These are phyloP conservation scores for Eilema caniola DNA, from an alignment of 2,888 invertebrate genomes.

Conservation along the genomic window DNA sequence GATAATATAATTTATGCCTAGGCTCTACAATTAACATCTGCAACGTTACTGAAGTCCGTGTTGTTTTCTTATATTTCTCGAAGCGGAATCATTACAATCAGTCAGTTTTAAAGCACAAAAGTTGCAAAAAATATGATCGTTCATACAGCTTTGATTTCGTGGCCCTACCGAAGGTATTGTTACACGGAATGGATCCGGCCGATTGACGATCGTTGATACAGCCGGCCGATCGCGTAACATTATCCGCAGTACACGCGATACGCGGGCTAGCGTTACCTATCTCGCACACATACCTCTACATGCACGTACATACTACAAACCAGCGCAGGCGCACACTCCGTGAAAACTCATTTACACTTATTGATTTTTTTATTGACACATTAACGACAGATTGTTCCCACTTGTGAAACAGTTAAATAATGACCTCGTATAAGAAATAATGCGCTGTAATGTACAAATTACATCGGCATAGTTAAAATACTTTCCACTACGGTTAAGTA, in stretches of 20 bases:
- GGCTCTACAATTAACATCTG: neutral
- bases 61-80: no score
- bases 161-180: conserved; percentile 79
- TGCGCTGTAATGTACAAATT: conserved; percentile 37
- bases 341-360: conserved; percentile 40
- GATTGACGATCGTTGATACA: conserved; percentile 86
- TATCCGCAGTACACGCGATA: conserved; percentile 82
- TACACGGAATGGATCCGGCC: conserved; percentile 85
- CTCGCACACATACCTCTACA: conserved; percentile 52
- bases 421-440: conserved; percentile 38
- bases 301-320: conserved; percentile 14
- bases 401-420: conserved; percentile 39
- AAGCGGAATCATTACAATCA: neutral
- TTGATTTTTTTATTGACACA: conserved; percentile 50
- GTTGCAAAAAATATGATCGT: neutral
- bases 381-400: conserved; percentile 33
- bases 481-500: conserved; percentile 36
- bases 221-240: conserved; percentile 82
- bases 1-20: no score
- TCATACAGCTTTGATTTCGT: conserved; percentile 37
- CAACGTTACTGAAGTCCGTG: neutral
- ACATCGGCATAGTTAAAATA: conserved; percentile 23
- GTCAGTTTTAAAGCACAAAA: neutral
- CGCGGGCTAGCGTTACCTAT: conserved; percentile 84
- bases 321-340: conserved; percentile 44